Percentiles rank a stretch among this genome's conserved stretches.
Conservation (phyloP, 1,140 invertebrate genomes). For the Philaenus spumarius region DNA sequence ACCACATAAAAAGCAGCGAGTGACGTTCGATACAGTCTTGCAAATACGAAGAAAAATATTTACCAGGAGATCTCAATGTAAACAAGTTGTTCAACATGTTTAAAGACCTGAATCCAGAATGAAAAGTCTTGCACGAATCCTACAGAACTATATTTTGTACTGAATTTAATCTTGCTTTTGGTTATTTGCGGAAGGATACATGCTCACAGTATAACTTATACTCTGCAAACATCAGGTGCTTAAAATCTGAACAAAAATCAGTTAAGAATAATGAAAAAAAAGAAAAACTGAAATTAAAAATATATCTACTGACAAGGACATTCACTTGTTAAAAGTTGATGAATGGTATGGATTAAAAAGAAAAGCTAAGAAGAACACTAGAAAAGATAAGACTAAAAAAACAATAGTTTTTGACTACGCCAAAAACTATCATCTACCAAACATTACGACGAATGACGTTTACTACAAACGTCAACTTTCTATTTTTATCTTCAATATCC, state of each 20-base stretch:
- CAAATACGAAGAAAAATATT: slow-evolving; percentile 16
- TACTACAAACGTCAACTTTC: slow-evolving; percentile 20
- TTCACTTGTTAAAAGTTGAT: slow-evolving; percentile 16
- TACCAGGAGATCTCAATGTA: slow-evolving; percentile 18
- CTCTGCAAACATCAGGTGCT: slow-evolving; percentile 10
- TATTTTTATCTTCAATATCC: slow-evolving; percentile 19
- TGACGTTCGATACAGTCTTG: slow-evolving; percentile 6
- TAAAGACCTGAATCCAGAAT: slow-evolving; percentile 16
- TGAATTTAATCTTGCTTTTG: slow-evolving; percentile 19
- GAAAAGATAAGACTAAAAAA: slow-evolving; percentile 9
- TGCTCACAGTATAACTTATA: slow-evolving; percentile 11
- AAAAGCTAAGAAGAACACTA: neutral
- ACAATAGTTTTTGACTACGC: slow-evolving; percentile 20
- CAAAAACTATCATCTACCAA: slow-evolving; percentile 22
- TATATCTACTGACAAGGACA: slow-evolving; percentile 2
- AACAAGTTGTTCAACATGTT: slow-evolving; percentile 11
- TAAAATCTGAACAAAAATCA: slow-evolving; percentile 2
- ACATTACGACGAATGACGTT: slow-evolving; percentile 21
- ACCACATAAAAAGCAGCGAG: slow-evolving; percentile 13
- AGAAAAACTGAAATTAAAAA: slow-evolving; percentile 11
- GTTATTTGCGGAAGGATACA: slow-evolving; percentile 17
- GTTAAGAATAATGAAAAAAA: slow-evolving; percentile 15
- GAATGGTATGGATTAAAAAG: slow-evolving; percentile 17
- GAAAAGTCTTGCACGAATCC: slow-evolving; percentile 15
- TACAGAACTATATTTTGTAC: slow-evolving; percentile 20